These are phyloP conservation scores for Aurelia sp. DNA, from an alignment of 30 jellyfish, hydroid and myxozoan species.

Conservation along the genomic window DNA sequence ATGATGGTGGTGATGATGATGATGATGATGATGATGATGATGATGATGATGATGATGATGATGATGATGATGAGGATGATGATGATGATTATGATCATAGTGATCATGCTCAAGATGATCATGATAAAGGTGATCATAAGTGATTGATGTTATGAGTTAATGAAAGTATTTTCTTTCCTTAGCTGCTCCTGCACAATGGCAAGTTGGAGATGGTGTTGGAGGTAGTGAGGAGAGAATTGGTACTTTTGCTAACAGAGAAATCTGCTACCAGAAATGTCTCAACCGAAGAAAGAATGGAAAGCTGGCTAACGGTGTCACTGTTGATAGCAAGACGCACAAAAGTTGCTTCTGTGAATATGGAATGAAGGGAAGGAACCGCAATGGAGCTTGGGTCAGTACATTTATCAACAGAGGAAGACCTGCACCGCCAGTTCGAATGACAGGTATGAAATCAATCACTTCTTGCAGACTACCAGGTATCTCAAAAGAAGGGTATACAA, in stretches of 20 bases:
- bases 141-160: no score
- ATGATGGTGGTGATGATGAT: no score
- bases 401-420: conserved; percentile 42
- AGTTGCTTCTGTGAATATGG: conserved; percentile 52
- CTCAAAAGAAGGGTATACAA: no score
- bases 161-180: no score
- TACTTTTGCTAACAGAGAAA: conserved; percentile 38
- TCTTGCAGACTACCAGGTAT: no score
- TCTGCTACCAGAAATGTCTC: conserved; percentile 45
- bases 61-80: no score
- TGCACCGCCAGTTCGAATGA: background rate
- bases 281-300: conserved; percentile 18
- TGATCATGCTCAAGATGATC: no score
- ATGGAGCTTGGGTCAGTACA: conserved; percentile 35
- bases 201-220: conserved; percentile 43
- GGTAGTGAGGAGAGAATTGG: conserved; percentile 59
- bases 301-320: conserved; percentile 65
- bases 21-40: no score
- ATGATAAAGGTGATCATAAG: no score
- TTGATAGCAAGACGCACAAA: conserved; percentile 30
- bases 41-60: no score
- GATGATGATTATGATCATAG: no score
- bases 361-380: conserved; percentile 39
- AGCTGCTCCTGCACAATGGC: conserved; percentile 51
- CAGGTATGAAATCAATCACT: no score